Base-by-base conservation (phyloP, 2,797 vertebrate species). In the Malurus leucopterus region DNA sequence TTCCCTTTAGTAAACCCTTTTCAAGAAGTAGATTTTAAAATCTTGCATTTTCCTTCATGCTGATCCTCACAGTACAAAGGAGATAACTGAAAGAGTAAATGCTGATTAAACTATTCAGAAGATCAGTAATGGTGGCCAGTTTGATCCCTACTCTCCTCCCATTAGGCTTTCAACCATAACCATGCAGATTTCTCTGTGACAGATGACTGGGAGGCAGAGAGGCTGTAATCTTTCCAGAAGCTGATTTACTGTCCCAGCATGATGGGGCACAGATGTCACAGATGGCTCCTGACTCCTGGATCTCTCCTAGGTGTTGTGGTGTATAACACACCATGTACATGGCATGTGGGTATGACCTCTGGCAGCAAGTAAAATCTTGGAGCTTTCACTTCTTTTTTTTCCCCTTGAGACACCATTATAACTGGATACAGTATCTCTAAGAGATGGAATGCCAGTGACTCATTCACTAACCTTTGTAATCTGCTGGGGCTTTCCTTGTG, bases 401-500 rank as follows among this genome's bases (percentile, higher is more conserved):
- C n/a, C 23, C 16, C 20, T 62, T 62, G 44, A 65, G 40, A 46
- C 38, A 65, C 5, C 11, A 2, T 43, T 36, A 11, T 78, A 87
- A 83, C 22, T 72, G 47, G 55, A 77, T 51, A 29, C 13, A 69
- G 9, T 86, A 49, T 80, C 84, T 58, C 21, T 69, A 50, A 64
- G 10, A 74, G 10, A 14, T 57, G 65, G 41, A 64, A 87, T 59
- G 46, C 13, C 27, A 65, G 29, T 92, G 95, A 89, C 40, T 88
- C 67, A 84, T 83, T 41, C 61, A 49, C 55, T 46, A 91, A 8
- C 6, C 32, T 74, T 53, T 74, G 81, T 70, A 91, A 84, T 93
- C 84, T 89, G 14, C 54, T 72, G 70, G 70, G 51, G 10, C 30
- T 95, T 94, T 94, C 81, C 67, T 77, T 89, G 65, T 65, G 11